phyloP scores from a whole-genome alignment of 2,113 vertebrate species.

The Saguinus imperator region DNA sequence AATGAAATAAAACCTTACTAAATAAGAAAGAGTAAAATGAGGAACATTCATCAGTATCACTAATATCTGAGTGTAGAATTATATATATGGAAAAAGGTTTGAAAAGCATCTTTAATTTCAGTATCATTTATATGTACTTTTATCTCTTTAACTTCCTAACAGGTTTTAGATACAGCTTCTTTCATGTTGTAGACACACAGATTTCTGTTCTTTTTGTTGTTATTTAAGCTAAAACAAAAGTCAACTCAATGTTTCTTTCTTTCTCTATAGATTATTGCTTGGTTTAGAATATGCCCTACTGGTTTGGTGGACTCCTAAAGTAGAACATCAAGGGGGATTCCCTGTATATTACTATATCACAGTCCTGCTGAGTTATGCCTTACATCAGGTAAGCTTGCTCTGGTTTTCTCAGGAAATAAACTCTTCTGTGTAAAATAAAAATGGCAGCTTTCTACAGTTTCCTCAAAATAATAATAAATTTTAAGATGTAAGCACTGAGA shows the following conservation, averaged over 20 bases:
- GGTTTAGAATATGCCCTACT: constrained; percentile 93
- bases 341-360: constrained; percentile 93
- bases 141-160: not conserved
- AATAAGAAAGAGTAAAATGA: constrained; percentile 12
- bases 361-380: constrained; percentile 94
- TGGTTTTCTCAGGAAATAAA: not conserved
- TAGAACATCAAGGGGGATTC: constrained; percentile 92
- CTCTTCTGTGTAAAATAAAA: not conserved
- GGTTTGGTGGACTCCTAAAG: constrained; percentile 96
- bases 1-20: constrained; percentile 10
- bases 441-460: not conserved
- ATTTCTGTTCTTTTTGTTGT: constrained; percentile 35
- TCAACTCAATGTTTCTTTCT: not conserved
- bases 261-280: constrained; percentile 89
- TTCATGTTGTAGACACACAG: not conserved
- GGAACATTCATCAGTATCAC: not conserved
- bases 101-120: not conserved
- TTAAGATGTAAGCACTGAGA: not conserved
- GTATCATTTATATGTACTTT: not conserved
- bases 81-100: not conserved
- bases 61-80: not conserved
- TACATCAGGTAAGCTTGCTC: constrained; percentile 92
- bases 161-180: constrained; percentile 20
- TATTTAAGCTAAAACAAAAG: not conserved
- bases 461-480: constrained; percentile 46